Base-by-base conservation (phyloP, 2,888 invertebrate species). In the Rhyacophila evoluta region DNA sequence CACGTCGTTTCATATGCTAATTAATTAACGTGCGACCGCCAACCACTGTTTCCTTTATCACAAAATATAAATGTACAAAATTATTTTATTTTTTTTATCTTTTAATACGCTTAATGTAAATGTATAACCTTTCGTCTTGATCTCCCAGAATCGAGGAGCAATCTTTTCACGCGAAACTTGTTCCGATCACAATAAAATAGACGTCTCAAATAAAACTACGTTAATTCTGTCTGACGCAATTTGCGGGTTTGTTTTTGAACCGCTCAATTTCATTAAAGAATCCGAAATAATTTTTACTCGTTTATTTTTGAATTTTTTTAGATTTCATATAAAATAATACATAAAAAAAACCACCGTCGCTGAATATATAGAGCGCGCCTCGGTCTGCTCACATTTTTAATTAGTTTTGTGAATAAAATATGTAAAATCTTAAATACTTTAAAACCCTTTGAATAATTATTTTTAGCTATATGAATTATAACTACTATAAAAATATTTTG, bases 61-160 rank as follows among this genome's bases (percentile, higher is more conserved):
- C 79, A 79, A 79, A 79, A 69, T 41, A 41, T 39, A 67, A 73
- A 74, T 72, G 79, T 79, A 79, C 79, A 79, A 79, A 79, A 79
- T 76, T 71, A 73, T 36, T 76, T 68, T 68, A 36, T 36, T 77
- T 74, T 75, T 70, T 72, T 72, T 67, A 25, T n/a, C n/a, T 75
- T 25, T 55, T 55, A 55, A 55, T 55, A 55, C 55, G 55, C 55
- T 55, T 55, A 55, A 55, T 55, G 55, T 55, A 55, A 55, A 55
- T 55, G 55, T 55, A 19, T 19, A 55, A 55, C 19, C 55, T 55
- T 55, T 55, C 55, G 55, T 55, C 55, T 55, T 55, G 55, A 19
- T 55, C 55, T 55, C 55, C 55, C 55, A 55, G 25, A 12, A 19
- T 19, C 55, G 55, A 1, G 55, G 55, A 8, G 55, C 19, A 19